Percentiles rank a stretch among this genome's conserved stretches.
Evolutionary conservation across 2,113 vertebrate species (phyloP).

Genomic region (Sigmodon hispidus): DNA sequence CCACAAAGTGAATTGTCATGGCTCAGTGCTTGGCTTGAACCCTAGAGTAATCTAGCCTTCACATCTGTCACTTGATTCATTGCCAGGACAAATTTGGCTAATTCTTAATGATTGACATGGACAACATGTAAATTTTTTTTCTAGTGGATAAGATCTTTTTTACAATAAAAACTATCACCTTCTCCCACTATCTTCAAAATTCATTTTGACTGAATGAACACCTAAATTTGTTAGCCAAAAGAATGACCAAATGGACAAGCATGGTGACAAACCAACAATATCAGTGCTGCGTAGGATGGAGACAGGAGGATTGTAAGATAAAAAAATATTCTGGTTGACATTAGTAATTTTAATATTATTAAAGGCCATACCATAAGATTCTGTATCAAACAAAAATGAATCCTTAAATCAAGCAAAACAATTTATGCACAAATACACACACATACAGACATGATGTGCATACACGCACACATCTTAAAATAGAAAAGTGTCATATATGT

Average conservation of each 20-base stretch:
- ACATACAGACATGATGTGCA: not conserved
- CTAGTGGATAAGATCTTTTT: slow-evolving; percentile 22
- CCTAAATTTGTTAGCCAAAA: not conserved
- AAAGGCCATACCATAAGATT: not conserved
- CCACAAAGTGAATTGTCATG: not conserved
- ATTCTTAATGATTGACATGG: not conserved
- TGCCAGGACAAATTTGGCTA: not conserved
- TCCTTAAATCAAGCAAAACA: not conserved
- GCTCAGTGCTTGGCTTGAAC: not conserved
- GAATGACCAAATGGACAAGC: not conserved
- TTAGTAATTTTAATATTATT: not conserved
- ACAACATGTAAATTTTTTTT: slow-evolving; percentile 39
- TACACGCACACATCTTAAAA: not conserved
- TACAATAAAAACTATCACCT: not conserved
- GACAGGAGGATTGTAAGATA: not conserved
- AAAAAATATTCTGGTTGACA: not conserved
- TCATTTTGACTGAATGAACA: not conserved
- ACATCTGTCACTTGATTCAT: slow-evolving; percentile 19
- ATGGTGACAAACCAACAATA: not conserved
- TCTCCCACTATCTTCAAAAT: not conserved
- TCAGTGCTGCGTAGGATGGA: fast-evolving
- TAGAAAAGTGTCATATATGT: not conserved
- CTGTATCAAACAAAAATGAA: not conserved
- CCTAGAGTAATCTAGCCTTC: not conserved
- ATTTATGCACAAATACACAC: not conserved